Conservation (phyloP, 2,888 invertebrate genomes). For the Temnothorax ravouxi region DNA sequence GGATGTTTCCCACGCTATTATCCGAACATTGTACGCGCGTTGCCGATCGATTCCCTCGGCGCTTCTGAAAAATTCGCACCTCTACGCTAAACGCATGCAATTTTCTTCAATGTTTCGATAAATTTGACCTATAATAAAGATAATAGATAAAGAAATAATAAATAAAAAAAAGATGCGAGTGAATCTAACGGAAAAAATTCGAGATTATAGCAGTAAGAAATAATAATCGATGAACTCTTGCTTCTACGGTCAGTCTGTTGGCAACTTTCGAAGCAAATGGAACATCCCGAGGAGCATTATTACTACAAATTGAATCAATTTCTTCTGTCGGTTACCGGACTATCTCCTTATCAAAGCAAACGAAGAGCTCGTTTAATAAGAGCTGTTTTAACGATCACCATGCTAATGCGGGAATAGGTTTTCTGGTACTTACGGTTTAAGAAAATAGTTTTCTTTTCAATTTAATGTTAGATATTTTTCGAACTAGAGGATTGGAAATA, state of each 20-base stretch:
- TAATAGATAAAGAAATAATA: background rate
- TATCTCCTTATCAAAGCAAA: constrained; percentile 19
- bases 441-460: background rate
- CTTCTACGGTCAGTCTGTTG: background rate
- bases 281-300: background rate
- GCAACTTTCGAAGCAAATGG: constrained; percentile 17
- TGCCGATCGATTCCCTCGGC: constrained; percentile 9
- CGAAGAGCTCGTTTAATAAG: background rate
- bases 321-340: background rate
- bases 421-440: background rate
- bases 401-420: too few relatives aligned
- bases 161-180: background rate
- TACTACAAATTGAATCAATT: constrained; percentile 14
- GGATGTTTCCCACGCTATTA: constrained; percentile 22
- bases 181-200: background rate
- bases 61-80: background rate
- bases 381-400: background rate
- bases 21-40: background rate
- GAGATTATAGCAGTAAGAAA: background rate
- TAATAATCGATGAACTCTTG: background rate
- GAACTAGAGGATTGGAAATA: background rate
- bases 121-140: too few relatives aligned
- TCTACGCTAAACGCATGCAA: too few relatives aligned
- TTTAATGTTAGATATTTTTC: background rate
- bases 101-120: too few relatives aligned